Evolutionary conservation across 2,797 vertebrate species (phyloP).

Genomic region (Oceanodroma leucorhoa): DNA sequence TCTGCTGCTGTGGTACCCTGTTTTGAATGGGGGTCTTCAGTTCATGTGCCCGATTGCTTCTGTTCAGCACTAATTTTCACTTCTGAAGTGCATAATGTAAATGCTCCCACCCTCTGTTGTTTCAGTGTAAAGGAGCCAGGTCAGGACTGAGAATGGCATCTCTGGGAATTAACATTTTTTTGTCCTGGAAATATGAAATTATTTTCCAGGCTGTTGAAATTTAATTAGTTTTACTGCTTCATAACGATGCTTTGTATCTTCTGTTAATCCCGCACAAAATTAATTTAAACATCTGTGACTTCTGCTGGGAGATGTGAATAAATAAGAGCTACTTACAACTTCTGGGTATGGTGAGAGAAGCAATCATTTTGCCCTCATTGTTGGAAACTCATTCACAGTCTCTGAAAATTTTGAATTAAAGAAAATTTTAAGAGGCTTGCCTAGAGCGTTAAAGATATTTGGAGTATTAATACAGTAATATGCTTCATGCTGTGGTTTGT

Average conservation of each 20-base stretch:
- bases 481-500: background rate
- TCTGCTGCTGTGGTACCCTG: background rate
- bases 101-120: background rate
- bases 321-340: background rate
- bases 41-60: background rate
- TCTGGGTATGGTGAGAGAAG: background rate
- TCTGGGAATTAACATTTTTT: background rate
- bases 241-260: background rate
- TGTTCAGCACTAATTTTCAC: background rate
- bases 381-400: background rate
- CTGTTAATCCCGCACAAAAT: background rate
- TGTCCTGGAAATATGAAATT: background rate
- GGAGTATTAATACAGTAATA: background rate
- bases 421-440: background rate
- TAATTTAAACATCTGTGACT: background rate
- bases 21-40: background rate
- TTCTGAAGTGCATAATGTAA: background rate
- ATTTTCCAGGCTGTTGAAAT: slow-evolving; percentile 12
- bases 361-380: background rate
- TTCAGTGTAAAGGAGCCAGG: background rate
- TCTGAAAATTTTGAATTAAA: background rate
- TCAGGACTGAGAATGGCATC: background rate
- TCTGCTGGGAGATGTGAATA: background rate
- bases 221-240: slow-evolving; percentile 9
- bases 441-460: background rate